These are phyloP conservation scores for Drosophila littoralis DNA, from an alignment of 1,140 invertebrate genomes.

Conservation along the genomic window DNA sequence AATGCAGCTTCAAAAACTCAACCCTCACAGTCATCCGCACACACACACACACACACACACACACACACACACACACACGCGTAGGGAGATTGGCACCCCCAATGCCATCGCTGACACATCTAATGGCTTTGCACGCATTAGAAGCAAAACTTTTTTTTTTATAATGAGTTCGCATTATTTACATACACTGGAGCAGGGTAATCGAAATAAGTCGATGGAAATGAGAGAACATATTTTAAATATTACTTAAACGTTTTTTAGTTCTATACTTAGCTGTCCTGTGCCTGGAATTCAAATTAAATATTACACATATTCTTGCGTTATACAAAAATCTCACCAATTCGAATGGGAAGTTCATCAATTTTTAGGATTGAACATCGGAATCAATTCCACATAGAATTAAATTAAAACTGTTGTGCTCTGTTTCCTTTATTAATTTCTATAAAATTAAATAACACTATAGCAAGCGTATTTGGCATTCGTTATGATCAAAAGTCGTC, in stretches of 20 bases:
- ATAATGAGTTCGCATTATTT: conserved; percentile 57
- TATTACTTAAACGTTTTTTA: background rate
- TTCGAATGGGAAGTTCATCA: no score
- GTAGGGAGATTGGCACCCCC: conserved; percentile 8
- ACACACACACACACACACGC: background rate
- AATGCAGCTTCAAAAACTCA: conserved; percentile 71
- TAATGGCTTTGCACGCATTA: conserved; percentile 68
- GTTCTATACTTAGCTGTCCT: no score
- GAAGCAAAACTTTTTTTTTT: conserved; percentile 56
- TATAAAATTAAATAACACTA: no score
- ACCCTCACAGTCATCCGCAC: background rate
- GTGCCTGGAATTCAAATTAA: no score
- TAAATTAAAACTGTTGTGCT: no score
- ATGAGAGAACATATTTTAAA: no score
- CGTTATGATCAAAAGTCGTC: background rate
- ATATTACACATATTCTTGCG: no score
- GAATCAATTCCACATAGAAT: no score
- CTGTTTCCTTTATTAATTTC: no score
- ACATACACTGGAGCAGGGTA: conserved; percentile 39
- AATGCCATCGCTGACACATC: conserved; percentile 60
- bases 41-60: background rate
- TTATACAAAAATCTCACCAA: no score
- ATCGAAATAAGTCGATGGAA: background rate
- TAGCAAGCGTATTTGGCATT: background rate
- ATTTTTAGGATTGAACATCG: no score